Conservation (phyloP, 1,140 invertebrate genomes). For the Hylaeus volcanicus region DNA sequence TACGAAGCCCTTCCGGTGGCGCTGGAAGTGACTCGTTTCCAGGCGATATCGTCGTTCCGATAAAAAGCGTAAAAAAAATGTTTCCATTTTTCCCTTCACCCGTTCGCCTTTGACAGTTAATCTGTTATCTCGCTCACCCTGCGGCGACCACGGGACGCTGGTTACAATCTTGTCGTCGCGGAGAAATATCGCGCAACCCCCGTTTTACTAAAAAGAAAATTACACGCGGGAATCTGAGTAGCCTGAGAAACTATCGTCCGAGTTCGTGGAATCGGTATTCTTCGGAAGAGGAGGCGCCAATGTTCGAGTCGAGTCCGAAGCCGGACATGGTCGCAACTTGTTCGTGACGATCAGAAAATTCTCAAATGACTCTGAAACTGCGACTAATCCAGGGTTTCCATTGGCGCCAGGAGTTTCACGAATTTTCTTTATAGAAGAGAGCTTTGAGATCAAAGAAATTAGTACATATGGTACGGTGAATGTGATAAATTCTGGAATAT, state of each 20-base stretch:
- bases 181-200: not conserved
- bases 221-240: not conserved
- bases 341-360: no score
- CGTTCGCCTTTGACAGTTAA: slow-evolving; percentile 10
- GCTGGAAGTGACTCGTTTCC: slow-evolving; percentile 49
- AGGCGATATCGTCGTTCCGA: slow-evolving; percentile 46
- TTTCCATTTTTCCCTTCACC: slow-evolving; percentile 25
- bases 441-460: no score
- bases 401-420: no score
- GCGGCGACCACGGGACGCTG: not conserved
- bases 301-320: no score
- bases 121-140: slow-evolving; percentile 49
- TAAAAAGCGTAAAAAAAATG: slow-evolving; percentile 58
- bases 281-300: not conserved
- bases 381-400: no score
- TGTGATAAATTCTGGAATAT: no score
- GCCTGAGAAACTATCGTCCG: no score
- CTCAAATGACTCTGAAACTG: no score
- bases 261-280: no score
- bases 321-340: no score
- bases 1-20: slow-evolving; percentile 63
- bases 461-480: no score
- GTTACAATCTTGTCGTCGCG: slow-evolving; percentile 14
- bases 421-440: no score
- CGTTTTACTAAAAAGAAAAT: not conserved